Conservation (phyloP, 2,888 invertebrate species). For the Linnaemya tessellans region DNA sequence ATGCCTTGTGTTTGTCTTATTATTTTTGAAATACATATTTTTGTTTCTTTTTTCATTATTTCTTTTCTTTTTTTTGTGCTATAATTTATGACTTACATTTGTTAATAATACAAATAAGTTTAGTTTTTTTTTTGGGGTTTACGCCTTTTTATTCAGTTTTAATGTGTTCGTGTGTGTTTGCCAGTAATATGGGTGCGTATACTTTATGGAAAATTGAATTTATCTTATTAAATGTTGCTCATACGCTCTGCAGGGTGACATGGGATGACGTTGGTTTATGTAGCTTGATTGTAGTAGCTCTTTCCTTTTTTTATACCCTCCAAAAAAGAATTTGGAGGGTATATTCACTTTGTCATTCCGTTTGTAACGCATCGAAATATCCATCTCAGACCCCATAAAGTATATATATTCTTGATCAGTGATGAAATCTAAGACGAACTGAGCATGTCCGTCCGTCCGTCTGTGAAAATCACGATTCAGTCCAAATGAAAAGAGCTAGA, state of each 20-base stretch:
- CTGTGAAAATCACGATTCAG: no score
- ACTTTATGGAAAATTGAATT: not conserved
- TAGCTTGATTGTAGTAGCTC: no score
- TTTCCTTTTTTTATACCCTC: not conserved
- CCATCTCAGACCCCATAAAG: no score
- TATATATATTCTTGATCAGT: no score
- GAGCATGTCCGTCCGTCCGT: no score
- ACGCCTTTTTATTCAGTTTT: not conserved
- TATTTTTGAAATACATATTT: not conserved
- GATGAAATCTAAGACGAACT: no score
- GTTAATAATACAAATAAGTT: slow-evolving; percentile 48
- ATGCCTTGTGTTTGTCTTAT: slow-evolving; percentile 39
- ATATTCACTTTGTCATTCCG: no score
- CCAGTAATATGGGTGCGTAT: not conserved
- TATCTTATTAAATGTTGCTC: not conserved
- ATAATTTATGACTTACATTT: slow-evolving; percentile 68
- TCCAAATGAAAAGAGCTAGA: no score
- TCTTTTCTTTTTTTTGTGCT: slow-evolving; percentile 10
- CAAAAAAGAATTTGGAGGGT: no score
- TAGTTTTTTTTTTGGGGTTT: slow-evolving; percentile 34
- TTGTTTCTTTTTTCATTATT: not conserved
- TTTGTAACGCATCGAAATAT: no score
- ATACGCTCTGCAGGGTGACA: not conserved
- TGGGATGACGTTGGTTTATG: not conserved
- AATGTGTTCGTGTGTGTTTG: no score